A percentile compares a stretch with the other conserved stretches of the same genome.
Conservation (phyloP, 37 sponge, comb jelly and placozoan genomes). For the Lycopodina hypogea region DNA sequence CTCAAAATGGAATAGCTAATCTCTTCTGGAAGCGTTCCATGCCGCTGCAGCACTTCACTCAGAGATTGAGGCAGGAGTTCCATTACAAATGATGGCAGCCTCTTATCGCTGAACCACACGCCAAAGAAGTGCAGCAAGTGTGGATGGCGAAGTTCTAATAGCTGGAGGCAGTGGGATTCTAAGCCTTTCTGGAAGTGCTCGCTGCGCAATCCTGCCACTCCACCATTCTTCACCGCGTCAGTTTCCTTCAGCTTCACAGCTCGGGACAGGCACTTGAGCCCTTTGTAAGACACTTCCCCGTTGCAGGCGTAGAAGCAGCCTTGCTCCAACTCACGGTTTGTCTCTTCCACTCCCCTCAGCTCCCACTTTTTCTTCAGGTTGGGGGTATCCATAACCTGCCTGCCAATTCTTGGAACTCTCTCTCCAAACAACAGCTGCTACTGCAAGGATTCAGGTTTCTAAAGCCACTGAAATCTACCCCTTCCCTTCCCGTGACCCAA, state of each 20-base stretch:
- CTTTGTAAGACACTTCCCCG: slow-evolving; percentile 18
- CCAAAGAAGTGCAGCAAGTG: slow-evolving; percentile 44
- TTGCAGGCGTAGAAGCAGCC: slow-evolving; percentile 22
- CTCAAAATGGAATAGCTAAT: slow-evolving; percentile 33
- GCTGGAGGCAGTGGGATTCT: slow-evolving; percentile 1
- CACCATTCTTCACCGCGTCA: background rate
- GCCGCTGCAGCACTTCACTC: background rate
- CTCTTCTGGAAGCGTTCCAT: slow-evolving; percentile 44
- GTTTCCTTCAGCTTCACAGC: background rate
- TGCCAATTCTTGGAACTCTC: background rate
- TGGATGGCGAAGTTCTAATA: slow-evolving; percentile 28
- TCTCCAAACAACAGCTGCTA: background rate
- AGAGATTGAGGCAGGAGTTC: slow-evolving; percentile 33
- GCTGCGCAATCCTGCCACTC: background rate
- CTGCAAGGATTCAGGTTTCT: background rate
- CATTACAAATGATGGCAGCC: background rate
- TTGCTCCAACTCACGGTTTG: slow-evolving; percentile 10
- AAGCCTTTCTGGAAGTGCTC: background rate
- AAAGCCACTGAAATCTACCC: background rate
- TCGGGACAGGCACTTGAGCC: slow-evolving; percentile 26
- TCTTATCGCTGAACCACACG: background rate
- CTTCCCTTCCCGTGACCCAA: background rate
- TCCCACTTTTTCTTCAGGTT: background rate
- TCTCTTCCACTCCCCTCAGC: slow-evolving; percentile 27
- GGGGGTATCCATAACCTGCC: too few relatives aligned